Conservation (phyloP, 2,113 vertebrate genomes). For the Odontophorus gujanensis region DNA sequence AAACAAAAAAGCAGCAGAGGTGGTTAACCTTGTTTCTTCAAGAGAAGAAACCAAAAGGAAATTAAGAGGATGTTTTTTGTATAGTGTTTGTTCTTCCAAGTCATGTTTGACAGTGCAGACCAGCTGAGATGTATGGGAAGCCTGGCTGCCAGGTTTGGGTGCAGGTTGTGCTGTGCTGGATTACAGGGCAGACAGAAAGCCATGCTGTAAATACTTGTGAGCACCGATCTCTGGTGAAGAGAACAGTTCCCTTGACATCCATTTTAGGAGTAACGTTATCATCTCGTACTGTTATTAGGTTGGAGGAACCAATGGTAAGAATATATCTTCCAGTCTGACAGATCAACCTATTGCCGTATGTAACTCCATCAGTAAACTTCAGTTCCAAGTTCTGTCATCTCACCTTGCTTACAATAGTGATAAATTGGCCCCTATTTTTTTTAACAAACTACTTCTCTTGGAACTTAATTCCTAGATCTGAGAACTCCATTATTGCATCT, state of each 20-base stretch:
- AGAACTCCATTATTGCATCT: neutral
- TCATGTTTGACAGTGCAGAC: neutral
- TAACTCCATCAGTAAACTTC: slow-evolving; percentile 71
- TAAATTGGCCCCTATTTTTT: slow-evolving; percentile 71
- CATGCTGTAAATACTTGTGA: neutral
- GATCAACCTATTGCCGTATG: slow-evolving; percentile 83
- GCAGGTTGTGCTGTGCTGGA: slow-evolving; percentile 7
- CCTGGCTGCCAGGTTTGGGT: neutral
- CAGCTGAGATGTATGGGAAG: neutral
- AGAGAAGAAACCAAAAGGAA: neutral
- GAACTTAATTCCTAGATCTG: slow-evolving; percentile 22
- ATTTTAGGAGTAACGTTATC: slow-evolving; percentile 73
- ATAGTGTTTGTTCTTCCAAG: neutral
- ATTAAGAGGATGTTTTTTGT: neutral
- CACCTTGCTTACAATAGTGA: slow-evolving; percentile 64
- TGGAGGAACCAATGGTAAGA: slow-evolving; percentile 81
- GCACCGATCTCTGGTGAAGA: slow-evolving; percentile 1
- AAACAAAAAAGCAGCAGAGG: no score
- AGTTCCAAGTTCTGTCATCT: slow-evolving; percentile 75
- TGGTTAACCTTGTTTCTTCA: neutral
- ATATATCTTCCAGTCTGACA: slow-evolving; percentile 79
- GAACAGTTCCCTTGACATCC: slow-evolving; percentile 13
- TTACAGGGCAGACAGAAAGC: slow-evolving; percentile 24
- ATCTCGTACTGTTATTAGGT: slow-evolving; percentile 82
- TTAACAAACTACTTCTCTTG: slow-evolving; percentile 13